These are phyloP conservation scores for Elymnias hypermnestra DNA, from an alignment of 1,140 invertebrate species.

Conservation along the genomic window DNA sequence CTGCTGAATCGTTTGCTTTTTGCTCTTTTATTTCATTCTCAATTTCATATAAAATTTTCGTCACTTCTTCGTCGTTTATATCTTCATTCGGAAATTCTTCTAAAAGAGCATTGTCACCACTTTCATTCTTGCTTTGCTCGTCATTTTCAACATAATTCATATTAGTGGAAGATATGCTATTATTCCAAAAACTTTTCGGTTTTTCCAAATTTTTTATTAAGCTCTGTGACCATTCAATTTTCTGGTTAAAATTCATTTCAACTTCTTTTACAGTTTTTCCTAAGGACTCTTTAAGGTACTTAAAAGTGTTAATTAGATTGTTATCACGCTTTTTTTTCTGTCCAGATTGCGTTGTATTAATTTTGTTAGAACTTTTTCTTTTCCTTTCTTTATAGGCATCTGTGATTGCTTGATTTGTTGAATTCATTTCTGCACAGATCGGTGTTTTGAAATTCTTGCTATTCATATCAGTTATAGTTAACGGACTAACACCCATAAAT, in stretches of 20 bases:
- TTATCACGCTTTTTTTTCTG: constrained; percentile 54
- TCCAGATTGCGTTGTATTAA: constrained; percentile 30
- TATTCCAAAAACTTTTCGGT: constrained; percentile 4
- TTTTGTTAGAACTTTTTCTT: constrained; percentile 33
- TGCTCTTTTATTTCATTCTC: constrained; percentile 45
- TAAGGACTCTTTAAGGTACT: constrained; percentile 39
- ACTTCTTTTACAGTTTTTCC: constrained; percentile 30
- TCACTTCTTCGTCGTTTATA: constrained; percentile 37
- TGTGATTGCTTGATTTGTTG: neutral
- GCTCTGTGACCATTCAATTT: constrained; percentile 26
- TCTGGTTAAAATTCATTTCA: constrained; percentile 27
- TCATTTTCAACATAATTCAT: neutral
- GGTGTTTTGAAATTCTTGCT: no score
- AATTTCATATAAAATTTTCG: constrained; percentile 45
- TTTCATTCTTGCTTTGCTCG: constrained; percentile 1
- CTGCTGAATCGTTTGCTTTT: neutral
- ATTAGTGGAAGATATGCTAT: constrained; percentile 1
- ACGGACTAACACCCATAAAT: constrained; percentile 31
- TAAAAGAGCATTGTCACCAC: constrained; percentile 10
- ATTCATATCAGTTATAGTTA: neutral
- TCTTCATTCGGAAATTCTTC: constrained; percentile 26
- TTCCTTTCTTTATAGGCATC: constrained; percentile 33
- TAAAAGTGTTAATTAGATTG: constrained; percentile 39
- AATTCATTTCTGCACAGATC: neutral
- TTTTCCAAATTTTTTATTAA: constrained; percentile 21